Evolutionary conservation across 1,140 invertebrate species (phyloP), one percentile per base, ranked within the genome.

Genomic region (Bilobella aurantiaca): DNA sequence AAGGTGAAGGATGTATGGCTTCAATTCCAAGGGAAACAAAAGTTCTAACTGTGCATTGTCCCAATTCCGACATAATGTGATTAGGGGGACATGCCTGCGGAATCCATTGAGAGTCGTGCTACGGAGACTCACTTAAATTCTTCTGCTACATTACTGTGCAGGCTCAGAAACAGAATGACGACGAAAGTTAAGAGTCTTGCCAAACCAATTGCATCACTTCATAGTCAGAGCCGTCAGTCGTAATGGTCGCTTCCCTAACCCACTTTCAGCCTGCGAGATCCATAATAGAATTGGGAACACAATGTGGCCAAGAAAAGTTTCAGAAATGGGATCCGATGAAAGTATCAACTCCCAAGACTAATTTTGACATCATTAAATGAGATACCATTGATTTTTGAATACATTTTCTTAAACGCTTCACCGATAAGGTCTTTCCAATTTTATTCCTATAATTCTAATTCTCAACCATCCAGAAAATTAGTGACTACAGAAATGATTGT

Each of bases 211-310:
- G 49, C 49, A 53, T 53, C 49, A 53, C 21, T 53, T 23, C 49
- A 53, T 53, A 12, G 12, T 53, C 49, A 23, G 14, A 53, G 25
- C 25, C 14, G 49, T 53, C 49, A 42, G 37, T 42, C 8, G 37
- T 12, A 8, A 12, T n/a, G 37, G 8, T 42, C n/a, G 8, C 37
- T 42, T 42, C 8, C 14, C 49, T 53, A 53, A 53, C 49, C 49
- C 49, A 53, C 49, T 53, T 53, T 53, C 49, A 53, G 49, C 14
- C 25, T 16, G 8, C 8, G 21, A 53, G 25, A 53, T 53, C 34
- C 49, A 53, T 23, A 53, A 53, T n/a, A 23, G 23, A 53, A 53
- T 53, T 53, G 49, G 49, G 49, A 53, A 53, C 49, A 53, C 14
- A 53, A 53, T 23, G n/a, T 23, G 25, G 25, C 49, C 12, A 53